Percentiles rank a stretch among this genome's conserved stretches.
phyloP scores from a whole-genome alignment of 2,888 invertebrate genomes.

The Agrypnus murinus region DNA sequence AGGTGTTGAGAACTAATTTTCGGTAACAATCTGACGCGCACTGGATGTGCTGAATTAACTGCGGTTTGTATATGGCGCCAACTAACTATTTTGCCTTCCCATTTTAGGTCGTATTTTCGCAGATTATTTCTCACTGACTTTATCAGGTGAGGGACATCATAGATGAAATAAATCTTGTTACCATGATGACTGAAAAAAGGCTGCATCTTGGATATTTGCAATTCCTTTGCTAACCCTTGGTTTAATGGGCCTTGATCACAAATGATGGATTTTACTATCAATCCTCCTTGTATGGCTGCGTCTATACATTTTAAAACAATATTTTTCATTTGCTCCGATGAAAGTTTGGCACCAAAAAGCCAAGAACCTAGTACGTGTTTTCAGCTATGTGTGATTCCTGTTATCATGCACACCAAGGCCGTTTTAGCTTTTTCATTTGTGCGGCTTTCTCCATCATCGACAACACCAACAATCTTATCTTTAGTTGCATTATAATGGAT shows the following conservation, averaged over 20 bases:
- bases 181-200: not conserved
- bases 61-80: slow-evolving; percentile 30
- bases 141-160: not conserved
- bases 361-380: no score
- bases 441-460: slow-evolving; percentile 13
- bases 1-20: slow-evolving; percentile 33
- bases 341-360: no score
- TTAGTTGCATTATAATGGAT: slow-evolving; percentile 33
- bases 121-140: slow-evolving; percentile 4
- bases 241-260: slow-evolving; percentile 38
- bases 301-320: slow-evolving; percentile 29
- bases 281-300: slow-evolving; percentile 28
- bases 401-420: slow-evolving; percentile 40
- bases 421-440: slow-evolving; percentile 39
- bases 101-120: slow-evolving; percentile 32
- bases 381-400: no score
- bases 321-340: no score
- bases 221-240: slow-evolving; percentile 23
- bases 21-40: slow-evolving; percentile 33
- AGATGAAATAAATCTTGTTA: slow-evolving; percentile 2
- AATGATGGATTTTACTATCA: slow-evolving; percentile 36
- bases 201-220: not conserved
- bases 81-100: slow-evolving; percentile 30
- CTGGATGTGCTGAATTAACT: not conserved
- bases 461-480: slow-evolving; percentile 36